Evolutionary conservation across 2,888 invertebrate species (phyloP).

Genomic region (Orthonychiurus folsomi): DNA sequence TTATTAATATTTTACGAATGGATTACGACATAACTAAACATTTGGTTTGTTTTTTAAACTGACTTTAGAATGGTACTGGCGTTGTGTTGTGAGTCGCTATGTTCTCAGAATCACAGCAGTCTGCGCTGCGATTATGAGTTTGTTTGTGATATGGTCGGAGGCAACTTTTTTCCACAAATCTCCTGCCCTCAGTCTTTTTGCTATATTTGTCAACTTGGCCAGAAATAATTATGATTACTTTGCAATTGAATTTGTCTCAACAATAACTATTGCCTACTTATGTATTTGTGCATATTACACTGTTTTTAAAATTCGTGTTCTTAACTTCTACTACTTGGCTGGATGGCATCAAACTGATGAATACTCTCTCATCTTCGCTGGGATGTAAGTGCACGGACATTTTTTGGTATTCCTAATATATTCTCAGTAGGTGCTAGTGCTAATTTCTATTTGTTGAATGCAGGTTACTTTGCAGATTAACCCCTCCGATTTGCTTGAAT

Average conservation of each 20-base stretch:
- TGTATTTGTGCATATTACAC: slow-evolving; percentile 98
- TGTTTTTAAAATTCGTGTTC: slow-evolving; percentile 85
- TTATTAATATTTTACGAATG: neutral
- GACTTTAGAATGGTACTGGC: slow-evolving; percentile 84
- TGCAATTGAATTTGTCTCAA: slow-evolving; percentile 87
- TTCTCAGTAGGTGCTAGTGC: neutral
- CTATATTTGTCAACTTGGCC: slow-evolving; percentile 79
- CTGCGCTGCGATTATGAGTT: slow-evolving; percentile 65
- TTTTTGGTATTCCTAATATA: neutral
- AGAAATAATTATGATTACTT: slow-evolving; percentile 78
- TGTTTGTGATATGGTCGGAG: slow-evolving; percentile 97
- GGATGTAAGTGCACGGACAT: slow-evolving; percentile 77
- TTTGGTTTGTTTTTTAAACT: neutral
- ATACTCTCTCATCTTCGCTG: slow-evolving; percentile 95
- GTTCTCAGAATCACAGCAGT: slow-evolving; percentile 64
- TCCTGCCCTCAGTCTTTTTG: slow-evolving; percentile 92
- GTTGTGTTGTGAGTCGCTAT: slow-evolving; percentile 70
- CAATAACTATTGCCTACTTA: slow-evolving; percentile 82
- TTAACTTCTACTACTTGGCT: slow-evolving; percentile 94
- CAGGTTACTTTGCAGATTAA: slow-evolving; percentile 79
- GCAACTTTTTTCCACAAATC: slow-evolving; percentile 89
- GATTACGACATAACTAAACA: neutral
- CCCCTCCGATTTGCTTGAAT: slow-evolving; percentile 96
- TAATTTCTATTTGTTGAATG: neutral
- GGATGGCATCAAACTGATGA: slow-evolving; percentile 98